A percentile compares a stretch with the other conserved stretches of the same genome.
phyloP scores from a whole-genome alignment of 2,113 vertebrate genomes.

The Carassius auratus region DNA sequence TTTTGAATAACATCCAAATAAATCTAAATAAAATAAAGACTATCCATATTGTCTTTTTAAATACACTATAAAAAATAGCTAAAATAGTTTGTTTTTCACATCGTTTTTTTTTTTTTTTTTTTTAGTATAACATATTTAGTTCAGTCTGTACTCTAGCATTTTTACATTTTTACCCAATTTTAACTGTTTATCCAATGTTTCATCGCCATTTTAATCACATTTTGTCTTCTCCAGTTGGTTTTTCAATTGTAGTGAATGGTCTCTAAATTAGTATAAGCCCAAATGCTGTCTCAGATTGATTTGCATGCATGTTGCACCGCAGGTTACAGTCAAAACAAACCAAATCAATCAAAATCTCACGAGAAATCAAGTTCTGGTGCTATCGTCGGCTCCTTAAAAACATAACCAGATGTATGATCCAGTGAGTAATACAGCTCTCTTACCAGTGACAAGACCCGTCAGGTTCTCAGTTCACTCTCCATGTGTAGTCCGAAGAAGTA shows the following conservation, averaged over 20 bases:
- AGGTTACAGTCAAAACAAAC: not conserved
- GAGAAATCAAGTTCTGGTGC: not conserved
- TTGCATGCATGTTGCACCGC: not conserved
- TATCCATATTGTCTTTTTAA: too few relatives aligned
- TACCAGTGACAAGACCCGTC: conserved; percentile 1
- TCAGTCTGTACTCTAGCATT: not conserved
- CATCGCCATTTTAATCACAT: not conserved
- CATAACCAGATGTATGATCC: not conserved
- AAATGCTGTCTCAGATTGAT: not conserved
- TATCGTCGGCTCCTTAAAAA: not conserved
- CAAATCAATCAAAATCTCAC: not conserved
- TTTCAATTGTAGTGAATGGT: not conserved
- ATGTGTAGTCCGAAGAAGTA: not conserved
- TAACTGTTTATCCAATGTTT: not conserved
- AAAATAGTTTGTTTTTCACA: not conserved
- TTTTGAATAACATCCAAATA: not conserved
- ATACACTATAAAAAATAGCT: not conserved
- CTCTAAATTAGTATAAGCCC: not conserved
- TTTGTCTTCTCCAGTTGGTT: not conserved
- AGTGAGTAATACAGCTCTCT: not conserved
- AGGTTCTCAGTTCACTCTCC: conserved; percentile 10
- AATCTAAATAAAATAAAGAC: too few relatives aligned
- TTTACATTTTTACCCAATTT: not conserved
- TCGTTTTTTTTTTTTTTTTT: not conserved
- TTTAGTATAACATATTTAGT: not conserved